These are phyloP conservation scores for Schrankia costaestrigalis DNA, from an alignment of 2,888 invertebrate species.

Conservation along the genomic window DNA sequence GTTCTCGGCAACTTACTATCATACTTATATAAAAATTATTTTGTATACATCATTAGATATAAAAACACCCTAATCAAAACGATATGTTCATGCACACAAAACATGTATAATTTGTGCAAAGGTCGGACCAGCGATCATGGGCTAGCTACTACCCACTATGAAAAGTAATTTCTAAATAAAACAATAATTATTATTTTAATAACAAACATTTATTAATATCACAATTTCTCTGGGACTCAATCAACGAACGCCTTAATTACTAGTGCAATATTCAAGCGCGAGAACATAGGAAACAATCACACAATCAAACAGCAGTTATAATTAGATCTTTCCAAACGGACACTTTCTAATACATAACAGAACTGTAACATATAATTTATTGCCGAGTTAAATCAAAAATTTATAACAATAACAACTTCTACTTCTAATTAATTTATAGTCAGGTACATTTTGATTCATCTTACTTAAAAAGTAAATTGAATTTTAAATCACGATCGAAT, in stretches of 20 bases:
- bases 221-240: conserved; percentile 73
- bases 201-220: conserved; percentile 77
- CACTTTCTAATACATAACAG: conserved; percentile 39
- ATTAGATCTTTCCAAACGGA: conserved; percentile 27
- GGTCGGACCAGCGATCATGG: background rate
- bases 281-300: conserved; percentile 40
- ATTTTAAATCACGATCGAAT: conserved; percentile 35
- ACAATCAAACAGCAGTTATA: conserved; percentile 36
- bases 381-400: conserved; percentile 20
- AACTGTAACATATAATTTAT: conserved; percentile 26
- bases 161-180: background rate
- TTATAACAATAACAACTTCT: conserved; percentile 27
- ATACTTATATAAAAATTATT: no score
- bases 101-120: conserved; percentile 1
- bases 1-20: no score
- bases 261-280: conserved; percentile 49
- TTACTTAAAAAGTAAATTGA: no score
- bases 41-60: no score
- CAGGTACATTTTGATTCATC: conserved; percentile 64
- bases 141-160: no score
- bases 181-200: conserved; percentile 27
- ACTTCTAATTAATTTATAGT: conserved; percentile 54
- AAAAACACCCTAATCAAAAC: no score
- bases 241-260: conserved; percentile 43
- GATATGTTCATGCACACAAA: no score